Conservation (phyloP, 92 coral and sea anemone species). For the Virgularia gustaviana region DNA sequence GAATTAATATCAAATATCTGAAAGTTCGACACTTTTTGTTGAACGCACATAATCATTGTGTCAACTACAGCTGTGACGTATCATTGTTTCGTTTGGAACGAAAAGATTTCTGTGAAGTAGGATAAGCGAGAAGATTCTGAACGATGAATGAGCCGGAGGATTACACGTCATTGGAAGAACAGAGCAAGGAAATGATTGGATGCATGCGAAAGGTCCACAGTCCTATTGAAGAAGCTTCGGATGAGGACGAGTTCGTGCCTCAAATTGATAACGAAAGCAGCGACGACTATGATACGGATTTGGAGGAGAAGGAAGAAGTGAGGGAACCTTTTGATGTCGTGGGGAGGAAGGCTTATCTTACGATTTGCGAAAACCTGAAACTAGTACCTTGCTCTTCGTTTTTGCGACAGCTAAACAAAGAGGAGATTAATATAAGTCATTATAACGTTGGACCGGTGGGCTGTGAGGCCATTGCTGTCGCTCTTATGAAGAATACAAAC, state of each 20-base stretch:
- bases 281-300: conserved; percentile 83
- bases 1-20: too few relatives aligned
- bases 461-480: conserved; percentile 88
- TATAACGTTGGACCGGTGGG: conserved; percentile 85
- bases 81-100: too few relatives aligned
- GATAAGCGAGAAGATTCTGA: too few relatives aligned
- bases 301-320: conserved; percentile 49
- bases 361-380: conserved; percentile 69
- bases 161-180: too few relatives aligned
- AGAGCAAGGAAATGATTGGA: conserved; percentile 52
- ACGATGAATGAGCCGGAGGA: conserved; percentile 17
- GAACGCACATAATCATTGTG: too few relatives aligned
- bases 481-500: conserved; percentile 69
- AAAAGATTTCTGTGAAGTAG: too few relatives aligned
- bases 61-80: too few relatives aligned
- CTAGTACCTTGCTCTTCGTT: conserved; percentile 84
- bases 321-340: conserved; percentile 44
- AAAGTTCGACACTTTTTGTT: too few relatives aligned
- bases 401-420: conserved; percentile 63
- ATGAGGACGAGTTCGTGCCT: conserved; percentile 21
- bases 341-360: conserved; percentile 62
- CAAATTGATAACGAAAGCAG: conserved; percentile 57
- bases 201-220: conserved; percentile 69
- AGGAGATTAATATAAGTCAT: conserved; percentile 68
- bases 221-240: conserved; percentile 29